Conservation (phyloP, 1,140 invertebrate genomes). For the Camponotus floridanus region DNA sequence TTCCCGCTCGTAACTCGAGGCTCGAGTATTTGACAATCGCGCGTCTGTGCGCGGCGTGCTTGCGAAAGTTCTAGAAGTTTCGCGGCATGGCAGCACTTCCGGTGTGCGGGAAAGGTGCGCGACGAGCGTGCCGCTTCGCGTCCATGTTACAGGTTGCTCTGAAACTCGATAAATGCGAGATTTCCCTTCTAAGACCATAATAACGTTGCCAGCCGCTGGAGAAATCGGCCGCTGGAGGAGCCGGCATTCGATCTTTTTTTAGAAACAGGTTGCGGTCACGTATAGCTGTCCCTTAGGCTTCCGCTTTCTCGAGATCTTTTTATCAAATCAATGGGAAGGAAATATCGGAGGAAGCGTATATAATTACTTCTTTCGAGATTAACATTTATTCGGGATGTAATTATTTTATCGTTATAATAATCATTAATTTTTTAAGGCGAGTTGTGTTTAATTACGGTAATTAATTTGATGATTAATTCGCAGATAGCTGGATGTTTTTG, state of each 20-base stretch:
- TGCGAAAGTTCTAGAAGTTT: slow-evolving; percentile 83
- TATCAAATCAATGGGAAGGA: not conserved
- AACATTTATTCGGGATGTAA: not conserved
- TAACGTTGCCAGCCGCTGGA: slow-evolving; percentile 27
- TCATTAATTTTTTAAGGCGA: not conserved
- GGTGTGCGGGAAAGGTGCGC: slow-evolving; percentile 80
- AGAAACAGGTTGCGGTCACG: slow-evolving; percentile 29
- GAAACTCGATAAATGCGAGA: slow-evolving; percentile 13
- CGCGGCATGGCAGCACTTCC: slow-evolving; percentile 77
- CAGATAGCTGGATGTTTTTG: not conserved
- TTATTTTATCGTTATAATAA: not conserved
- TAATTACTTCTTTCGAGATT: not conserved
- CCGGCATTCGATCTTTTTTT: slow-evolving; percentile 29
- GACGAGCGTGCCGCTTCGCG: slow-evolving; percentile 68
- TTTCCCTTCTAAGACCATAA: slow-evolving; percentile 20
- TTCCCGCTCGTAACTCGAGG: not conserved
- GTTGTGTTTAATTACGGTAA: not conserved
- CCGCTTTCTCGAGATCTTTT: slow-evolving; percentile 17
- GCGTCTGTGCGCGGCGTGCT: not conserved
- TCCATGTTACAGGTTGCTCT: slow-evolving; percentile 78
- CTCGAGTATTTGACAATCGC: not conserved
- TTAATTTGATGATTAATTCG: not conserved
- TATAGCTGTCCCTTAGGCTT: slow-evolving; percentile 14
- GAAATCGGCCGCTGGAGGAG: slow-evolving; percentile 36
- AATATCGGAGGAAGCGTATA: not conserved